A percentile compares a stretch with the other conserved stretches of the same genome.
Evolutionary conservation across 2,888 invertebrate species (phyloP).

Genomic region (Sarcophaga carnaria): DNA sequence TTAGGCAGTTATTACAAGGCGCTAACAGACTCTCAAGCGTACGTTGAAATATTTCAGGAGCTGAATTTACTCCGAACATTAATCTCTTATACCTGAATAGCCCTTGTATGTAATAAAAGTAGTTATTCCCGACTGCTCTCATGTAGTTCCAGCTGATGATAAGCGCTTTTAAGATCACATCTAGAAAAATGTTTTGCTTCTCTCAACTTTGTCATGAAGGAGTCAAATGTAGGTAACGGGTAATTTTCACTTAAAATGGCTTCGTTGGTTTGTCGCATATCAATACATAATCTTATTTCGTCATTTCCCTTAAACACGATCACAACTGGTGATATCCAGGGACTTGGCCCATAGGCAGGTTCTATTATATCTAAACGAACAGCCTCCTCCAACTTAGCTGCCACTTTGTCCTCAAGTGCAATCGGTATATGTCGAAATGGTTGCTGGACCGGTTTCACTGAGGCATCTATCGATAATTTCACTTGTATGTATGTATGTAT

Average conservation of each 20-base stretch:
- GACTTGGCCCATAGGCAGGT: constrained; percentile 73
- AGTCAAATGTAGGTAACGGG: constrained; percentile 24
- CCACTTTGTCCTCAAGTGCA: no score
- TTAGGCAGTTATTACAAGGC: constrained; percentile 72
- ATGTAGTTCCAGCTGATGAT: constrained; percentile 73
- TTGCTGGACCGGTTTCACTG: no score
- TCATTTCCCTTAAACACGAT: constrained; percentile 65
- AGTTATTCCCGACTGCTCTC: constrained; percentile 70
- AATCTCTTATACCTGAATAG: constrained; percentile 73
- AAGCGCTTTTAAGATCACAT: constrained; percentile 75
- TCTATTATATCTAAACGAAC: no score
- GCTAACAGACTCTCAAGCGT: constrained; percentile 73
- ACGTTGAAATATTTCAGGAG: constrained; percentile 72
- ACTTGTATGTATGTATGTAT: constrained; percentile 39
- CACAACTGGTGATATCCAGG: constrained; percentile 77
- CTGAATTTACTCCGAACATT: constrained; percentile 78
- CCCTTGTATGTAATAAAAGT: constrained; percentile 68
- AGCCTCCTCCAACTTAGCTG: no score
- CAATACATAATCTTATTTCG: constrained; percentile 44
- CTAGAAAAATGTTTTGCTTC: constrained; percentile 73
- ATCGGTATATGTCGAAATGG: no score
- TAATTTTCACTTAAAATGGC: constrained; percentile 36
- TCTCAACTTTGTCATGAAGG: constrained; percentile 70
- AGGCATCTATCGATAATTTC: constrained; percentile 34
- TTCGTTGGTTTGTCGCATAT: constrained; percentile 26